Evolutionary conservation across 2,888 invertebrate genomes (phyloP).

Genomic region (Leptinotarsa haldemani): DNA sequence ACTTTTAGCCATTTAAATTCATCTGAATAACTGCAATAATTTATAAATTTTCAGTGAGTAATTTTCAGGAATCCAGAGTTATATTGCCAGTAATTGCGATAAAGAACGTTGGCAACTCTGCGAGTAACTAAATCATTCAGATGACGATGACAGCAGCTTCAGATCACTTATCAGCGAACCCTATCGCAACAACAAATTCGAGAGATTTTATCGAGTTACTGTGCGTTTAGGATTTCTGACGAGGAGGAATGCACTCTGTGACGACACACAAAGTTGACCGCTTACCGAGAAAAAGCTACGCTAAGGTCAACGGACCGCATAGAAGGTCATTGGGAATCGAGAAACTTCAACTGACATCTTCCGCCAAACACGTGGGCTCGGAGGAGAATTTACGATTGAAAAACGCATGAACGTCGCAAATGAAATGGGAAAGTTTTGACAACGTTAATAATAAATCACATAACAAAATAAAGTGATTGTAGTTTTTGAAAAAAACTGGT

Average conservation of each 20-base stretch:
- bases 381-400: constrained; percentile 8
- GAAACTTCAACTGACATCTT: constrained; percentile 22
- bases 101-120: too few species aligned
- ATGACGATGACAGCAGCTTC: neutral
- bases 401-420: neutral
- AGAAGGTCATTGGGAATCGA: constrained; percentile 23
- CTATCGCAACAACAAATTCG: constrained; percentile 1
- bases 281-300: constrained; percentile 1
- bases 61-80: too few species aligned
- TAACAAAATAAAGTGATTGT: too few species aligned
- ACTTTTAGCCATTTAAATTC: too few species aligned
- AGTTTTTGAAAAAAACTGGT: too few species aligned
- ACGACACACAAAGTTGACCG: constrained; percentile 12
- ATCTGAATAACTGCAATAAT: too few species aligned
- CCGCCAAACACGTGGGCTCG: constrained; percentile 16
- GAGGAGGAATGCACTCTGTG: constrained; percentile 12
- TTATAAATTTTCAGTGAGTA: too few species aligned
- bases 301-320: constrained; percentile 24
- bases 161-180: neutral
- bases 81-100: too few species aligned
- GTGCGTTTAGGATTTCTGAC: constrained; percentile 10
- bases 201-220: constrained; percentile 7
- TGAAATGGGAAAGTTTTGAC: constrained; percentile 4
- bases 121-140: neutral
- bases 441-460: neutral